These are phyloP conservation scores for Heterochromis multidens DNA, from an alignment of 2,113 vertebrate species.

Conservation along the genomic window DNA sequence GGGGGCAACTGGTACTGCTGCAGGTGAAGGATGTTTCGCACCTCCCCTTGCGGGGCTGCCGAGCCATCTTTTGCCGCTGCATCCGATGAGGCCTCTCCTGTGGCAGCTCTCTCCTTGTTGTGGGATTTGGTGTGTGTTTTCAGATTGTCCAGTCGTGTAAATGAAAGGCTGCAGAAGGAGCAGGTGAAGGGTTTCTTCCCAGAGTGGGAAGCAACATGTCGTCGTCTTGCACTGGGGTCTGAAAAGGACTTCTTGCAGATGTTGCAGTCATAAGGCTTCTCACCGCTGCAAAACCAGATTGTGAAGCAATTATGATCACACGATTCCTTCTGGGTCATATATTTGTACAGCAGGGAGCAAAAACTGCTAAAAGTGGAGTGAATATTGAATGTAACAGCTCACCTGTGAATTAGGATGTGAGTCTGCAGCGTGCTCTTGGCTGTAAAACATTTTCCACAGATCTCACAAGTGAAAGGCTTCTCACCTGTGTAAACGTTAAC, in stretches of 20 bases:
- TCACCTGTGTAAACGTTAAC: conserved; percentile 79
- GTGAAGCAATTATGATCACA: neutral
- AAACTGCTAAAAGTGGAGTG: neutral
- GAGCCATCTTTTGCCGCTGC: neutral
- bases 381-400: neutral
- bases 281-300: conserved; percentile 78
- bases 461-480: conserved; percentile 97
- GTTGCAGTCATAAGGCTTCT: conserved; percentile 90
- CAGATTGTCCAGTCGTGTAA: conserved; percentile 92
- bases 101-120: conserved; percentile 79
- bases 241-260: conserved; percentile 92
- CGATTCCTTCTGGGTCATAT: neutral
- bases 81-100: conserved; percentile 39
- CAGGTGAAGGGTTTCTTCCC: conserved; percentile 93
- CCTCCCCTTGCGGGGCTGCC: conserved; percentile 62
- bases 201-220: conserved; percentile 90
- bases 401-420: conserved; percentile 97
- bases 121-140: conserved; percentile 91
- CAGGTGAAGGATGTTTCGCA: conserved; percentile 82
- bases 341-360: neutral
- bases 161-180: conserved; percentile 85
- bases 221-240: conserved; percentile 90
- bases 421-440: conserved; percentile 96
- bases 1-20: conserved; percentile 87
- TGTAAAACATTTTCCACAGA: conserved; percentile 97